Conservation (phyloP, 2,113 vertebrate species). For the Zingel zingel region DNA sequence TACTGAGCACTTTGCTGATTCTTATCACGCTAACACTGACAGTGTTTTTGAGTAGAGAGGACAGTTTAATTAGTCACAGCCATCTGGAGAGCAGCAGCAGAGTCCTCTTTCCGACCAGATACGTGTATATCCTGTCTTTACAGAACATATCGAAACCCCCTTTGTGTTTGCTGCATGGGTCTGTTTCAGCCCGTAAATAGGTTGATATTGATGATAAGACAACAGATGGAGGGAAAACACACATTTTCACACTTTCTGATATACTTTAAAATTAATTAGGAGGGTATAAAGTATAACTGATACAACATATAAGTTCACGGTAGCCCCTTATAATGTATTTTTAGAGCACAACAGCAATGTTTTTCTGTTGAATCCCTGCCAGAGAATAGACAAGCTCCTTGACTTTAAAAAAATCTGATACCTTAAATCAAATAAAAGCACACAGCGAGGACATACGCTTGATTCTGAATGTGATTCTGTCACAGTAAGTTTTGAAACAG, state of each 20-base stretch:
- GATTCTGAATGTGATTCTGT: background rate
- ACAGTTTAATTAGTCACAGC: slow-evolving; percentile 63
- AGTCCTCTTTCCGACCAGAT: slow-evolving; percentile 32
- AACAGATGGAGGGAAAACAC: slow-evolving; percentile 3
- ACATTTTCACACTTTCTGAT: background rate
- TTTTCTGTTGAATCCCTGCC: background rate
- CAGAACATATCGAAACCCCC: background rate
- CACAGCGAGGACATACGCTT: background rate
- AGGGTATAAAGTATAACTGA: background rate
- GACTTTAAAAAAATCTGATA: slow-evolving; percentile 3
- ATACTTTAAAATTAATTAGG: background rate
- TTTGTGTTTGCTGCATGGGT: background rate
- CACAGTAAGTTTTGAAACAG: background rate
- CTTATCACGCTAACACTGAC: slow-evolving; percentile 41
- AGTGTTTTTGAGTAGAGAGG: slow-evolving; percentile 34
- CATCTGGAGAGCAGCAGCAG: slow-evolving; percentile 39
- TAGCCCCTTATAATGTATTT: background rate
- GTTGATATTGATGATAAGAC: background rate
- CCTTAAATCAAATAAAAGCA: slow-evolving; percentile 6
- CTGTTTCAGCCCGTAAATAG: slow-evolving; percentile 5
- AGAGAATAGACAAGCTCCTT: background rate
- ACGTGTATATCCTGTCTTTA: slow-evolving; percentile 21
- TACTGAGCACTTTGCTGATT: slow-evolving; percentile 44
- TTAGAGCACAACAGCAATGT: background rate
- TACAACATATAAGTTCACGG: background rate